phyloP scores from a whole-genome alignment of 2,888 invertebrate species.

The Anoplius nigerrimus region DNA sequence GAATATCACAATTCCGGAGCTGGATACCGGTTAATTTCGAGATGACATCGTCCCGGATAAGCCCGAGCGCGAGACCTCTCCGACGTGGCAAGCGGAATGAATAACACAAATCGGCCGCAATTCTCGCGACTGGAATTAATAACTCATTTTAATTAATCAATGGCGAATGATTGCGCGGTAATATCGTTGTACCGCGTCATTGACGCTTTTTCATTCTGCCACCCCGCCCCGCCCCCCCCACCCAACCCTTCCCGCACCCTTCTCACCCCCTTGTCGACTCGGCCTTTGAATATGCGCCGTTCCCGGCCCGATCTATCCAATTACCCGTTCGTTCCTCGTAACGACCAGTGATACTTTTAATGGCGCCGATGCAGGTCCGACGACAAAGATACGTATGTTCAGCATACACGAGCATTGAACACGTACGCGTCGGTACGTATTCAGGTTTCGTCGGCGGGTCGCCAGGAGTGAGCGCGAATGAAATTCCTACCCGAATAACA shows the following conservation, averaged over 20 bases:
- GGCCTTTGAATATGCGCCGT: too few species aligned
- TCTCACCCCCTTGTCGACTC: too few species aligned
- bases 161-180: conserved; percentile 4
- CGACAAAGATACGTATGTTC: background rate
- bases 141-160: conserved; percentile 26
- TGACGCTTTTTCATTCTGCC: conserved; percentile 18
- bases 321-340: too few species aligned
- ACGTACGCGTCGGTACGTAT: too few species aligned
- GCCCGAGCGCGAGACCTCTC: background rate
- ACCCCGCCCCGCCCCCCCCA: too few species aligned
- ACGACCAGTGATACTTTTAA: too few species aligned
- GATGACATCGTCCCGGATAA: background rate
- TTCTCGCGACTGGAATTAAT: conserved; percentile 18
- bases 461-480: background rate
- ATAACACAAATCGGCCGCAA: background rate
- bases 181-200: conserved; percentile 17
- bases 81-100: background rate
- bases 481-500: conserved; percentile 36
- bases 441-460: too few species aligned
- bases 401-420: background rate
- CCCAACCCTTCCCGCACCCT: background rate
- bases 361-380: too few species aligned
- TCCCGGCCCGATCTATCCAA: too few species aligned
- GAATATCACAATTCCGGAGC: too few species aligned
- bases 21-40: background rate